Evolutionary conservation across 2,888 invertebrate genomes (phyloP).

Genomic region (Erpobdella octoculata): DNA sequence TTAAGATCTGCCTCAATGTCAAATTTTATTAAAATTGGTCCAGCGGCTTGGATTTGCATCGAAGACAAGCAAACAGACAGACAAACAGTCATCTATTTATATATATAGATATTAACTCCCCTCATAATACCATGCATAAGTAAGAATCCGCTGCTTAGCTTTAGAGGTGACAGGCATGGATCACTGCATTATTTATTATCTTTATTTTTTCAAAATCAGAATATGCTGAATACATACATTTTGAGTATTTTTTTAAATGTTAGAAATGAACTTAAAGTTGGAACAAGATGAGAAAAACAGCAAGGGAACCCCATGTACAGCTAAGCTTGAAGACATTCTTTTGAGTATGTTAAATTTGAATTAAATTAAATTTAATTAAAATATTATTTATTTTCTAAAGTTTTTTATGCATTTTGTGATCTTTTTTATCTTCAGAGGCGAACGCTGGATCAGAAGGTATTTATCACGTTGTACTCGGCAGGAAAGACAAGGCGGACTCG

Average conservation of each 20-base stretch:
- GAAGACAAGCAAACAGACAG: no score
- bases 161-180: no score
- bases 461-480: conserved; percentile 80
- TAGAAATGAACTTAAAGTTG: conserved; percentile 46
- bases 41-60: no score
- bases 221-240: not conserved
- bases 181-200: no score
- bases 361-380: not conserved
- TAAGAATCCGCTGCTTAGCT: no score
- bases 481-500: conserved; percentile 89
- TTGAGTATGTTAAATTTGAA: conserved; percentile 22
- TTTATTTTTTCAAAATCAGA: no score
- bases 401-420: not conserved
- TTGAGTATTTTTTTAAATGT: not conserved
- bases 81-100: no score
- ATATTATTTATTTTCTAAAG: not conserved
- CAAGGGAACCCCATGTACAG: conserved; percentile 14
- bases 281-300: conserved; percentile 38
- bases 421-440: conserved; percentile 61
- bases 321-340: conserved; percentile 29
- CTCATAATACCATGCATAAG: no score
- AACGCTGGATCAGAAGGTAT: conserved; percentile 82
- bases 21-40: no score
- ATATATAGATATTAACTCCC: no score
- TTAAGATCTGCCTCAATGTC: no score